These are phyloP conservation scores for Lucifuga dentata DNA, from an alignment of 2,113 vertebrate genomes.

Conservation along the genomic window DNA sequence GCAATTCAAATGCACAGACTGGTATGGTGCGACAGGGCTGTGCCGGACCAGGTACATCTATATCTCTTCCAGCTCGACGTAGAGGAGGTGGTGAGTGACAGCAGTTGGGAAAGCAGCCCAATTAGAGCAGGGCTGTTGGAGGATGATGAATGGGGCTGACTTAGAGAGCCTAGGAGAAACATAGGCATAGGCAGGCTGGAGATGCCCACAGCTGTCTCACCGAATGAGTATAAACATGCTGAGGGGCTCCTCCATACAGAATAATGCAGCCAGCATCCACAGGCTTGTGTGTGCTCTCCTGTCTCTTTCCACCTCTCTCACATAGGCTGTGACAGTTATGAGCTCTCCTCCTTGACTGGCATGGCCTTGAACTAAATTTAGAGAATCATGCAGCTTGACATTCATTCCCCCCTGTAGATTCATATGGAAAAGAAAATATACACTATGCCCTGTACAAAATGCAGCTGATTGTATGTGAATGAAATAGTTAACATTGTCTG, in stretches of 20 bases:
- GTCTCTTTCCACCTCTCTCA: slow-evolving; percentile 57
- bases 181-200: slow-evolving; percentile 65
- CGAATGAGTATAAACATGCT: slow-evolving; percentile 82
- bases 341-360: slow-evolving; percentile 67
- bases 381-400: slow-evolving; percentile 59
- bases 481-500: slow-evolving; percentile 20
- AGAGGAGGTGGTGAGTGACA: slow-evolving; percentile 82
- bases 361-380: slow-evolving; percentile 75
- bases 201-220: slow-evolving; percentile 81
- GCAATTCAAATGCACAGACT: slow-evolving; percentile 78
- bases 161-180: slow-evolving; percentile 73
- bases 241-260: slow-evolving; percentile 72
- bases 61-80: slow-evolving; percentile 72
- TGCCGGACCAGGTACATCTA: slow-evolving; percentile 74
- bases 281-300: slow-evolving; percentile 61
- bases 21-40: slow-evolving; percentile 65
- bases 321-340: slow-evolving; percentile 74
- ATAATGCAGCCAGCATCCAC: slow-evolving; percentile 68
- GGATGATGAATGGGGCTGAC: slow-evolving; percentile 82
- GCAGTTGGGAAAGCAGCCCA: slow-evolving; percentile 82
- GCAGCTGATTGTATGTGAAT: slow-evolving; percentile 11
- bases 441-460: slow-evolving; percentile 32
- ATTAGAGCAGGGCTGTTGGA: slow-evolving; percentile 82
- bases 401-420: slow-evolving; percentile 46
- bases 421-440: slow-evolving; percentile 45